Conservation (phyloP, 1,140 invertebrate species). For the Drosophila murphyi region DNA sequence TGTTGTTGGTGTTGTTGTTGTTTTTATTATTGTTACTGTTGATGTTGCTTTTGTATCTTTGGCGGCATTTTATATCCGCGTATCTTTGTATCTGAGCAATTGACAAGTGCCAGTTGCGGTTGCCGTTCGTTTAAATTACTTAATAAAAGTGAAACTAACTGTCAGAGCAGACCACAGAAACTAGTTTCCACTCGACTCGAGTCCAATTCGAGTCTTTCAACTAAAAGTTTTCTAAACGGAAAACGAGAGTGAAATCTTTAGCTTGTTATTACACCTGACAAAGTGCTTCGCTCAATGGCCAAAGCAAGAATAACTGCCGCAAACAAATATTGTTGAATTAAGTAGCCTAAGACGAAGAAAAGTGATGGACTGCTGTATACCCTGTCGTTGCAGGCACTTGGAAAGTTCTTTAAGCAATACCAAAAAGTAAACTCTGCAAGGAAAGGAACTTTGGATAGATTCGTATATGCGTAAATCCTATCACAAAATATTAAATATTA, state of each 20-base stretch:
- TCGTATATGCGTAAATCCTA: no score
- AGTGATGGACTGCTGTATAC: no score
- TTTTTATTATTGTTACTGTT: neutral
- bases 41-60: conserved; percentile 26
- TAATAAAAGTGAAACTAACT: conserved; percentile 81
- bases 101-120: conserved; percentile 69
- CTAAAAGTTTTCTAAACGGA: conserved; percentile 59
- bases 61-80: conserved; percentile 40
- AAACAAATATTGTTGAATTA: neutral
- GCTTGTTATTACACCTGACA: neutral
- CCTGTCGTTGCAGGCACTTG: no score
- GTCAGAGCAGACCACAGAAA: conserved; percentile 42
- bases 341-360: no score
- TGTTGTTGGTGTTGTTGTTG: neutral
- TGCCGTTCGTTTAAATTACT: conserved; percentile 64
- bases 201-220: conserved; percentile 14
- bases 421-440: no score
- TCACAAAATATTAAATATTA: no score
- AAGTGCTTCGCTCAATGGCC: conserved; percentile 1
- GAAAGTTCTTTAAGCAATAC: no score
- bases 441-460: no score
- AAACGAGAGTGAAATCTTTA: conserved; percentile 75
- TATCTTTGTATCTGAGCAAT: conserved; percentile 42
- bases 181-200: conserved; percentile 50
- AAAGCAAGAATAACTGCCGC: neutral